Evolutionary conservation across 2,888 invertebrate species (phyloP).

Genomic region (Cylindroiulus punctatus): DNA sequence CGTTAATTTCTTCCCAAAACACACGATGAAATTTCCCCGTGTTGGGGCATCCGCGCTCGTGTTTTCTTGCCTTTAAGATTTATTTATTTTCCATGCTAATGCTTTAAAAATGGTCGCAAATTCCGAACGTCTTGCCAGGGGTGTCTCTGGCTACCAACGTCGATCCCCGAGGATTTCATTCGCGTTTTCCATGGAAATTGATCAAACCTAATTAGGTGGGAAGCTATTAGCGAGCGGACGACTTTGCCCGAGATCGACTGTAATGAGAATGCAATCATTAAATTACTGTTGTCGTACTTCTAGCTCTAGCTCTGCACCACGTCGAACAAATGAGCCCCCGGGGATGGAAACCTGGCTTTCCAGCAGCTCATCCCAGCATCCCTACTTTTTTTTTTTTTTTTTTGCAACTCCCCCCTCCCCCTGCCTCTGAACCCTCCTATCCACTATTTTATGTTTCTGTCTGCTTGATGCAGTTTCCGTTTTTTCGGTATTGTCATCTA

Average conservation of each 20-base stretch:
- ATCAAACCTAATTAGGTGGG: slow-evolving; percentile 50
- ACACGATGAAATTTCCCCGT: background rate
- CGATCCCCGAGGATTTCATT: background rate
- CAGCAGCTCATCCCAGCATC: background rate
- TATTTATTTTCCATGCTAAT: slow-evolving; percentile 8
- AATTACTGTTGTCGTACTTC: slow-evolving; percentile 51
- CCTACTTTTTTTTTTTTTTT: background rate
- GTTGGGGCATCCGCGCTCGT: background rate
- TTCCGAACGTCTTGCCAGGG: background rate
- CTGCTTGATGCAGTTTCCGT: background rate
- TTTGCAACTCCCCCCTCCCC: background rate
- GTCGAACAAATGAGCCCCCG: slow-evolving; percentile 42
- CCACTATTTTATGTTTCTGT: background rate
- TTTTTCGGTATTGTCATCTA: too few relatives aligned
- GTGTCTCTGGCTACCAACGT: background rate
- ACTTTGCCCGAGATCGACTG: slow-evolving; percentile 43
- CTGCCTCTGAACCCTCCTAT: background rate
- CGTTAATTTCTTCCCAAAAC: slow-evolving; percentile 15
- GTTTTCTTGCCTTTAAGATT: background rate
- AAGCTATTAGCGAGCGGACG: slow-evolving; percentile 48
- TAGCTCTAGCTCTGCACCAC: slow-evolving; percentile 17
- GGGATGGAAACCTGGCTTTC: slow-evolving; percentile 40
- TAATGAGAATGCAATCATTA: slow-evolving; percentile 49
- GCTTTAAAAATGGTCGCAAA: background rate
- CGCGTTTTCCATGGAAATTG: slow-evolving; percentile 43